Conservation (phyloP, 2,797 vertebrate species). For the Siniperca obscura region DNA sequence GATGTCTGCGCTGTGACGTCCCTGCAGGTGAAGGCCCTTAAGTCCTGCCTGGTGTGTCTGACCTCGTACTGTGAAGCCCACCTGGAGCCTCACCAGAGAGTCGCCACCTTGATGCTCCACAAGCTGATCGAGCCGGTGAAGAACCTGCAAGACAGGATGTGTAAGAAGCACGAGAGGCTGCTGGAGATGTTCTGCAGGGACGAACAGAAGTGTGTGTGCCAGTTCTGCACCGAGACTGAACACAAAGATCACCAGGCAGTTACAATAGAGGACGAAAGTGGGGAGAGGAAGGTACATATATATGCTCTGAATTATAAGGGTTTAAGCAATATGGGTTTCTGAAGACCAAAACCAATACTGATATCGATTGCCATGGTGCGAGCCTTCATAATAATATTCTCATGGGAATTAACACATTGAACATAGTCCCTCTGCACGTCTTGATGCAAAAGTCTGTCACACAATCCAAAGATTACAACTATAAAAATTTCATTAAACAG, state of each 20-base stretch:
- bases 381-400: no score
- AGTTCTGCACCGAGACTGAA: conserved; percentile 76
- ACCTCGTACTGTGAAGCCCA: conserved; percentile 77
- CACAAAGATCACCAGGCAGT: conserved; percentile 73
- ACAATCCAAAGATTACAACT: background rate
- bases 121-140: conserved; percentile 69
- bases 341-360: background rate
- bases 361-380: background rate
- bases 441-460: background rate
- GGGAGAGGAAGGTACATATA: conserved; percentile 67
- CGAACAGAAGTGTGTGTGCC: conserved; percentile 75
- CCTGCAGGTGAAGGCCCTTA: conserved; percentile 63
- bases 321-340: background rate
- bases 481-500: no score
- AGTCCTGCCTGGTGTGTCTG: conserved; percentile 80
- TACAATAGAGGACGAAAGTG: conserved; percentile 62
- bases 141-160: conserved; percentile 75
- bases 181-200: conserved; percentile 81
- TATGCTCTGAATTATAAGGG: background rate
- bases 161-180: conserved; percentile 72
- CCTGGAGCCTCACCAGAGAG: conserved; percentile 73
- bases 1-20: conserved; percentile 67
- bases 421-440: background rate
- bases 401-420: background rate
- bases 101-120: conserved; percentile 71